These are phyloP conservation scores for Fragum whitleyi DNA, from an alignment of 2,888 invertebrate species.

Conservation along the genomic window DNA sequence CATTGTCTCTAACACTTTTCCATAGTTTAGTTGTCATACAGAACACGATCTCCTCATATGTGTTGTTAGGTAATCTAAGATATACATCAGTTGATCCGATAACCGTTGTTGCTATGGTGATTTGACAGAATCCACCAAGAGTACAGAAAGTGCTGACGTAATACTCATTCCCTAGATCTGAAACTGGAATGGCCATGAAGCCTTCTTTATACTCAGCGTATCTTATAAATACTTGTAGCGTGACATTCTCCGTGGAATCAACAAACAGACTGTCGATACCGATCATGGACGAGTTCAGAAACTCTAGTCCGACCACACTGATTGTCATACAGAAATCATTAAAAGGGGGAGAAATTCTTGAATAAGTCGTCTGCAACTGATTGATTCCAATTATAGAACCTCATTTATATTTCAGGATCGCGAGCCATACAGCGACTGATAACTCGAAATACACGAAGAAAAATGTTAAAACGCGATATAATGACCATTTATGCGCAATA, in stretches of 20 bases:
- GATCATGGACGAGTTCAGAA: neutral
- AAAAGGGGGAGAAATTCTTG: too few species aligned
- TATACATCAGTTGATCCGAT: conserved; percentile 35
- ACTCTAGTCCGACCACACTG: neutral
- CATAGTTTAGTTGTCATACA: conserved; percentile 33
- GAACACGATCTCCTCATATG: conserved; percentile 36
- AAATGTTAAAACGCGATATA: too few species aligned
- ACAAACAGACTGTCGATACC: conserved; percentile 6
- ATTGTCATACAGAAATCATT: too few species aligned
- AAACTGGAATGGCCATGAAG: conserved; percentile 27
- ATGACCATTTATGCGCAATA: too few species aligned
- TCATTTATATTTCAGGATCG: too few species aligned
- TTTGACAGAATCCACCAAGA: conserved; percentile 54
- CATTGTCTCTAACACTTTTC: conserved; percentile 27
- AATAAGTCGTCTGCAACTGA: too few species aligned
- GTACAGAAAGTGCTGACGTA: conserved; percentile 56
- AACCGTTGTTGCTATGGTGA: conserved; percentile 34
- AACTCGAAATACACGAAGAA: too few species aligned
- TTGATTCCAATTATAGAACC: too few species aligned
- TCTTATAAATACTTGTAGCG: conserved; percentile 1
- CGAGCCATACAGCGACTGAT: too few species aligned
- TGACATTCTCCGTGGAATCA: neutral
- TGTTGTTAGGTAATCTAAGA: conserved; percentile 39
- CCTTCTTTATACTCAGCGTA: conserved; percentile 42
- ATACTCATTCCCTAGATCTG: conserved; percentile 42